Evolutionary conservation across 2,113 vertebrate species (phyloP), one percentile per base, ranked within the genome.

Genomic region (Thymallus thymallus): DNA sequence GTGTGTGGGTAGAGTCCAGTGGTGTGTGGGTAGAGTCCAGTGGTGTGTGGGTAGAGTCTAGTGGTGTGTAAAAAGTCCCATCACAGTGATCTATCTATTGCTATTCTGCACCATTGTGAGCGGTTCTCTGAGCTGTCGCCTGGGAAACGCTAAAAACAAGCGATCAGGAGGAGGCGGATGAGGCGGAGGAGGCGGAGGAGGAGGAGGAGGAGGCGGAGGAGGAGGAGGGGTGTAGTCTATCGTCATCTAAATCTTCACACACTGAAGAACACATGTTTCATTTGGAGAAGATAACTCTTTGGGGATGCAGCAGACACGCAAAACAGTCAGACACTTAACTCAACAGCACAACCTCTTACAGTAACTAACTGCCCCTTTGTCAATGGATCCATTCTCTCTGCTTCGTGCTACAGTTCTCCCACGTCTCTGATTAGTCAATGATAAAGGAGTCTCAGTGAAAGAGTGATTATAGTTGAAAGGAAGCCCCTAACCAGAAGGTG

Each of bases 91-190:
- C 35, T 35, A 7, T 35, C 35, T 30, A 3, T 4, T 35, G 35
- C 7, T 9, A 35, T 35, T 35, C 35, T 35, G 35, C 60, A 76
- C 35, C 76, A 67, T 23, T 16, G 80, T 84, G 82, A 77, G 80
- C 74, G 86, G 78, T 55, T 72, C 35, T 35, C 73, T 81, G 74
- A 77, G 76, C 56, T 29, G 75, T 89, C 72, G 68, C 90, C 78
- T 71, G 86, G 80, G 88, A 71, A 83, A 88, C 77, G 7, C 18
- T 83, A 77, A 75, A 68, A 87, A 88, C 80, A 92, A 87, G 75
- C 73, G 88, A 81, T 87, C 29, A 69, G 20, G 67, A 73, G 67
- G 35, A 4, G 69, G 63, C 12, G 56, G 62, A 69, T n/a, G n/a
- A n/a, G n/a, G n/a, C n/a, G n/a, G n/a, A n/a, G n/a, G n/a, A n/a